Percentiles rank a stretch among this genome's conserved stretches.
Conservation (phyloP, 1,140 invertebrate species). For the Caenorhabditis briggsae region DNA sequence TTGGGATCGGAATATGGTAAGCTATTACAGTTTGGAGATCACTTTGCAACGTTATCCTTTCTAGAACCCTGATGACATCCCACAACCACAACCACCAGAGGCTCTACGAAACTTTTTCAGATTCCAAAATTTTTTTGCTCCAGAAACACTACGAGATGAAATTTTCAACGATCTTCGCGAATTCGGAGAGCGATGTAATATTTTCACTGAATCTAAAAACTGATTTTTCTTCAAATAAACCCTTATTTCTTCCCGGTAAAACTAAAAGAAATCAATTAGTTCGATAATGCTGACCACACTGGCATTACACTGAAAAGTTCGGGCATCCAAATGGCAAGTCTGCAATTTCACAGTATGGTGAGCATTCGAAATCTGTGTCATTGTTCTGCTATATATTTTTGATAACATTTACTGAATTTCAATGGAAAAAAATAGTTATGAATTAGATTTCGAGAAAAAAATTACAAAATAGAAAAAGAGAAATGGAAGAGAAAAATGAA, state of each 20-base stretch:
- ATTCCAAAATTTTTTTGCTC: not conserved
- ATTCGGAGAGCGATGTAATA: not conserved
- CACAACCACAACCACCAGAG: not conserved
- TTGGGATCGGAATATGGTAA: not conserved
- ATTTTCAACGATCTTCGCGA: not conserved
- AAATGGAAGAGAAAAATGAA: too few relatives aligned
- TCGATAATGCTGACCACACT: too few relatives aligned
- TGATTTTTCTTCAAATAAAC: not conserved
- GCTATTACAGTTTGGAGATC: not conserved
- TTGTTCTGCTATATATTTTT: too few relatives aligned
- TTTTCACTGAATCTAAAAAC: slow-evolving; percentile 1
- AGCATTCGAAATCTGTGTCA: too few relatives aligned
- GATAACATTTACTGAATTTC: too few relatives aligned
- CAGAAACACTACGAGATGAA: not conserved
- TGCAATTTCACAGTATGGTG: too few relatives aligned
- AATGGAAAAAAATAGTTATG: too few relatives aligned
- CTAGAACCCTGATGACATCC: not conserved
- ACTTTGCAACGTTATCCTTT: not conserved
- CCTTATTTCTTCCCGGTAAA: not conserved
- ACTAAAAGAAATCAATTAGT: not conserved
- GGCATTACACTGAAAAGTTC: too few relatives aligned
- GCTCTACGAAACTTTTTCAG: not conserved
- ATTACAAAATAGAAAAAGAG: too few relatives aligned
- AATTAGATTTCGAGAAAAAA: too few relatives aligned
- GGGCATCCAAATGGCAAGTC: too few relatives aligned